phyloP scores from a whole-genome alignment of 1,140 invertebrate species.

The Drosophila pachea region DNA sequence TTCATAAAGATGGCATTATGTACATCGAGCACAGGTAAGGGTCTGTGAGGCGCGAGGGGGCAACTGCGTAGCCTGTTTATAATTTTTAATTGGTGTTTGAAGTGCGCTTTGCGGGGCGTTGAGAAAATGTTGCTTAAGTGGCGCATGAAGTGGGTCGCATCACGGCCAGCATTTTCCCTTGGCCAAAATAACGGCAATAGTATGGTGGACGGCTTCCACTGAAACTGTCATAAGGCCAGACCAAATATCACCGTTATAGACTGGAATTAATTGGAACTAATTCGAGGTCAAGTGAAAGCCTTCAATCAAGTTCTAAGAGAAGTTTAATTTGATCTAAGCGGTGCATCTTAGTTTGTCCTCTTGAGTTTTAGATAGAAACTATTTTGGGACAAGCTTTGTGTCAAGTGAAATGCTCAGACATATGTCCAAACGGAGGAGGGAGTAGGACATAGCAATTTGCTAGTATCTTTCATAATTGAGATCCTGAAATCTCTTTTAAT shows the following conservation, averaged over 20 bases:
- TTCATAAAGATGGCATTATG: slow-evolving; percentile 63
- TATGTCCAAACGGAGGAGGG: too few relatives aligned
- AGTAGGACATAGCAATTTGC: too few relatives aligned
- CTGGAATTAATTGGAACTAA: too few relatives aligned
- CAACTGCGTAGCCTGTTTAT: slow-evolving; percentile 46
- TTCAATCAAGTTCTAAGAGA: too few relatives aligned
- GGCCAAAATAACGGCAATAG: background rate
- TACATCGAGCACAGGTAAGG: background rate
- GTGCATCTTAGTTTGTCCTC: too few relatives aligned
- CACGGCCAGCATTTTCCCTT: background rate
- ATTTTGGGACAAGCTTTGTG: too few relatives aligned
- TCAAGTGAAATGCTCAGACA: too few relatives aligned
- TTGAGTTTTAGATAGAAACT: too few relatives aligned
- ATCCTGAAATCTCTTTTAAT: too few relatives aligned
- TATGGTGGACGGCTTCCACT: slow-evolving; percentile 1
- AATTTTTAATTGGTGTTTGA: slow-evolving; percentile 77
- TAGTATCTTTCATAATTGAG: too few relatives aligned
- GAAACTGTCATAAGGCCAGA: background rate
- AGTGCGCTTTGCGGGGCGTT: slow-evolving; percentile 43
- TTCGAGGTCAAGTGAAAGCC: too few relatives aligned
- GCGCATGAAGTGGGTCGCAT: slow-evolving; percentile 3
- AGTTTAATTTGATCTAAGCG: too few relatives aligned
- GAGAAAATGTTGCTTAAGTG: slow-evolving; percentile 28
- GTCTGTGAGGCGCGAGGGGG: slow-evolving; percentile 13
- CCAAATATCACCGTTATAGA: background rate